Conservation (phyloP, 1,140 invertebrate species). For the Trachelipus rathkii region DNA sequence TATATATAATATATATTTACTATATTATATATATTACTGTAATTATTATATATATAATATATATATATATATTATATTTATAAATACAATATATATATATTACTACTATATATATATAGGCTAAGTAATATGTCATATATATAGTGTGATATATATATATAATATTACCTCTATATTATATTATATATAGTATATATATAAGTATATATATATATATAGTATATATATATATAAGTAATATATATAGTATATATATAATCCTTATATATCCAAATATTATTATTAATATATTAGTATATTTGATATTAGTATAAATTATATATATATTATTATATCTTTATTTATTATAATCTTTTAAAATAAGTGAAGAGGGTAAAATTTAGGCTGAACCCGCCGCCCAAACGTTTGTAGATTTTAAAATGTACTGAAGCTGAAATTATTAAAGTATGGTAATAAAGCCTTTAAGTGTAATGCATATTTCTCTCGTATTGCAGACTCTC, state of each 20-base stretch:
- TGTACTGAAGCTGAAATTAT: neutral
- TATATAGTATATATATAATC: conserved; percentile 24
- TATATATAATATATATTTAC: neutral
- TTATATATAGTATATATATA: conserved; percentile 28
- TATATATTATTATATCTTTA: too few species aligned
- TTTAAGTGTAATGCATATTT: neutral
- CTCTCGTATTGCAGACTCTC: conserved; percentile 35
- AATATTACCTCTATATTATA: too few species aligned
- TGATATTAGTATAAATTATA: too few species aligned
- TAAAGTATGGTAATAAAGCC: neutral
- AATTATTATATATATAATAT: conserved; percentile 27
- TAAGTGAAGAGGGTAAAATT: too few species aligned
- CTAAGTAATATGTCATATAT: conserved; percentile 28
- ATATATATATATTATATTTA: conserved; percentile 26
- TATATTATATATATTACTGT: neutral
- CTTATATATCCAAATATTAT: neutral
- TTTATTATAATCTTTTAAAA: too few species aligned
- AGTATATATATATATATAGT: conserved; percentile 26
- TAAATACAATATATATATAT: conserved; percentile 23
- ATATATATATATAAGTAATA: conserved; percentile 30
- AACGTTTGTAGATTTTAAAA: too few species aligned
- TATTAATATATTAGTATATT: too few species aligned
- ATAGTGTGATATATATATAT: conserved; percentile 26
- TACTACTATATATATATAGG: conserved; percentile 23
- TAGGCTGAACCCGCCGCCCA: too few species aligned